A percentile compares a stretch with the other conserved stretches of the same genome.
phyloP scores from a whole-genome alignment of 2,113 vertebrate genomes.

The Neogale vison region DNA sequence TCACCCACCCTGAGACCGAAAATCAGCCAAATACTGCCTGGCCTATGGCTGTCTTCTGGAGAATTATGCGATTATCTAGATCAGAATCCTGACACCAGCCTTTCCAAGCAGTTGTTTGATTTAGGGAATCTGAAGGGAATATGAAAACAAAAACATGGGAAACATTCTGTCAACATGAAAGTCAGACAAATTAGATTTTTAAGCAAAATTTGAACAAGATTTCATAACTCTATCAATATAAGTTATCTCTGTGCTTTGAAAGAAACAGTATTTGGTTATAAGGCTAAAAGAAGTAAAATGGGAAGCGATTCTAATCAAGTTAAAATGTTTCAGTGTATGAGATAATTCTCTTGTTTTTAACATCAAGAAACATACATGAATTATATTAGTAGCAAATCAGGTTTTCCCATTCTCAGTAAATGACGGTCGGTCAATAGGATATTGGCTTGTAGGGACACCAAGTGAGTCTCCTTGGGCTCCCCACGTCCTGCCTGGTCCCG shows the following conservation, averaged over 20 bases:
- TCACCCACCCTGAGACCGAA: neutral
- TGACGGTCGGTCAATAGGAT: neutral
- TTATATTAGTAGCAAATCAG: slow-evolving; percentile 6
- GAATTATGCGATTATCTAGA: slow-evolving; percentile 19
- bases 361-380: neutral
- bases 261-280: slow-evolving; percentile 49
- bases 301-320: slow-evolving; percentile 66
- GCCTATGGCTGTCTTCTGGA: neutral
- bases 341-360: slow-evolving; percentile 62
- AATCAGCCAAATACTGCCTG: neutral
- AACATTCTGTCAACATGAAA: slow-evolving; percentile 27
- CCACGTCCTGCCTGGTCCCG: neutral
- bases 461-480: neutral
- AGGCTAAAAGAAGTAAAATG: slow-evolving; percentile 57
- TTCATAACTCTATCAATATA: slow-evolving; percentile 55
- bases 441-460: neutral
- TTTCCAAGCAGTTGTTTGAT: slow-evolving; percentile 31
- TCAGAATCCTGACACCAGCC: slow-evolving; percentile 4
- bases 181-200: slow-evolving; percentile 59
- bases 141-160: slow-evolving; percentile 11
- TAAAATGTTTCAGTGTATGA: slow-evolving; percentile 61
- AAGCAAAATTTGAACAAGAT: slow-evolving; percentile 56
- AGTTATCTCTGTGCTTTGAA: slow-evolving; percentile 53
- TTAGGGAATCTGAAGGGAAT: slow-evolving; percentile 42
- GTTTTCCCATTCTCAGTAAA: neutral